Percentiles rank a stretch among this genome's conserved stretches.
Conservation (phyloP, 2,797 vertebrate genomes). For the Otus scops region DNA sequence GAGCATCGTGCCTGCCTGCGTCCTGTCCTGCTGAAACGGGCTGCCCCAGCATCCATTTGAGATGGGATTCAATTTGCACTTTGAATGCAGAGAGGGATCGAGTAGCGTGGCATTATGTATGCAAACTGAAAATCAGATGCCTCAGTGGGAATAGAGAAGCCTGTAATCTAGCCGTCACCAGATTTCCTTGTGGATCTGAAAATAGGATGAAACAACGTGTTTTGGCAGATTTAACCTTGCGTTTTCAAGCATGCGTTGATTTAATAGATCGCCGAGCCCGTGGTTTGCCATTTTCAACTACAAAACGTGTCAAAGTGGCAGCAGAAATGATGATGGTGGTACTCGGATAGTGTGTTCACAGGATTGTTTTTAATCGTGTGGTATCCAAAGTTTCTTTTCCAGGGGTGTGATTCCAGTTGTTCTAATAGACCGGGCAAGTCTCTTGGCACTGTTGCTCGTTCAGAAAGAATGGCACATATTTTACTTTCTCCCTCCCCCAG, state of each 20-base stretch:
- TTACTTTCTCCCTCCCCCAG: not conserved
- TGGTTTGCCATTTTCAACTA: not conserved
- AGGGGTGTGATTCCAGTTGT: not conserved
- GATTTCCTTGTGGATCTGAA: not conserved
- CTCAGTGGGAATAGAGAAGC: not conserved
- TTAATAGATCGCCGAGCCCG: not conserved
- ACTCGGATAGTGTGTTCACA: rapidly evolving
- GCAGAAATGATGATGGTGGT: not conserved
- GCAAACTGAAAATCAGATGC: not conserved
- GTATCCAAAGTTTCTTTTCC: not conserved
- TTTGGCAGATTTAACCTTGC: not conserved
- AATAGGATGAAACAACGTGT: not conserved
- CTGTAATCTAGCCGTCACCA: not conserved
- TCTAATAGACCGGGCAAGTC: not conserved
- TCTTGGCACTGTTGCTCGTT: rapidly evolving
- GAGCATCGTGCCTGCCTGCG: not conserved
- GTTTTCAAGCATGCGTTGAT: not conserved
- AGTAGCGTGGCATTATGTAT: rapidly evolving
- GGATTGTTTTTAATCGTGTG: not conserved
- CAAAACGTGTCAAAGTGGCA: not conserved
- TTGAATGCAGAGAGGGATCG: not conserved
- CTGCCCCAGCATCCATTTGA: not conserved
- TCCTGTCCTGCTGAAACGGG: not conserved
- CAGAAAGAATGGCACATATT: rapidly evolving
- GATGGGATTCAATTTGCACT: not conserved